Percentiles rank a stretch among this genome's conserved stretches.
Evolutionary conservation across 2,888 invertebrate species (phyloP).

Genomic region (Pseudoips prasinana): DNA sequence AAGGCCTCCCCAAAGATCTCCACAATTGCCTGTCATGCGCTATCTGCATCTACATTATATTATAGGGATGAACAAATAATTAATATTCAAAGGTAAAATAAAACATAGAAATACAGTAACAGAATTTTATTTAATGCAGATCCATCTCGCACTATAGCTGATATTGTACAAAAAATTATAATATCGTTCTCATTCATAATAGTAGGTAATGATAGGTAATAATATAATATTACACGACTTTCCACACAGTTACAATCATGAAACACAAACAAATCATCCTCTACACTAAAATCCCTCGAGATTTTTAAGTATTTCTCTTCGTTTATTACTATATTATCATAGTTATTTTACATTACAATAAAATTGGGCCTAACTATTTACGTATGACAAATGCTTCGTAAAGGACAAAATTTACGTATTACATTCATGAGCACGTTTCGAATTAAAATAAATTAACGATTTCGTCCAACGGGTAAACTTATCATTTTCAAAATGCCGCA

Average conservation of each 20-base stretch:
- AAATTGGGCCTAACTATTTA: slow-evolving; percentile 80
- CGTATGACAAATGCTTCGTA: slow-evolving; percentile 76
- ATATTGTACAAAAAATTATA: slow-evolving; percentile 81
- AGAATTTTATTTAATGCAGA: slow-evolving; percentile 82
- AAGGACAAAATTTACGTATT: slow-evolving; percentile 72
- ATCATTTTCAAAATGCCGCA: slow-evolving; percentile 49
- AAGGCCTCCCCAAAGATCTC: too few relatives aligned
- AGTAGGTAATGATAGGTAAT: slow-evolving; percentile 65
- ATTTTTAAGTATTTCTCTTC: slow-evolving; percentile 73
- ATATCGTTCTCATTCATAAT: slow-evolving; percentile 63
- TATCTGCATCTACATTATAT: too few relatives aligned
- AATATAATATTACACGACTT: slow-evolving; percentile 74
- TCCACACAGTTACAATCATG: slow-evolving; percentile 77
- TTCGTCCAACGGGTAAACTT: slow-evolving; percentile 45
- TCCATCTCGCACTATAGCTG: slow-evolving; percentile 77
- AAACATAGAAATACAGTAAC: slow-evolving; percentile 70
- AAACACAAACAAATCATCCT: slow-evolving; percentile 76
- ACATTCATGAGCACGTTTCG: slow-evolving; percentile 69
- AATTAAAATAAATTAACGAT: slow-evolving; percentile 67
- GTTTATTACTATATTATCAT: slow-evolving; percentile 67
- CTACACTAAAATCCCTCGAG: slow-evolving; percentile 69
- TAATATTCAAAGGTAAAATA: slow-evolving; percentile 40
- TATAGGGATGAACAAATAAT: too few relatives aligned
- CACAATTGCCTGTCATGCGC: too few relatives aligned
- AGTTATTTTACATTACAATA: slow-evolving; percentile 77